Evolutionary conservation across 92 coral and sea anemone species (phyloP).

Genomic region (Parazoanthus atlanticus): DNA sequence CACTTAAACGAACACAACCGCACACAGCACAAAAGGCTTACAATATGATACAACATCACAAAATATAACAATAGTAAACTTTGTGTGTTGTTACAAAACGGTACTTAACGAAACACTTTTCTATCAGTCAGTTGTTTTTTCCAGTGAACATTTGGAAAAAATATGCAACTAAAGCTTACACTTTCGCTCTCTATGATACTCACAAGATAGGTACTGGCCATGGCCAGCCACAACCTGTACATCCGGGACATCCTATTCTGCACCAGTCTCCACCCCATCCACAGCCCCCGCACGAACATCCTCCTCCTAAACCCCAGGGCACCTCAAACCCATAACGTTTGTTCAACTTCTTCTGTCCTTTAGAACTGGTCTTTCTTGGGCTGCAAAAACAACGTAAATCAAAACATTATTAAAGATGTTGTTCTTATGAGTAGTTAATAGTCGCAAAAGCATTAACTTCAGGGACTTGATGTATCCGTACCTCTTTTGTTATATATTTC

Average conservation of each 20-base stretch:
- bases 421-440: not conserved
- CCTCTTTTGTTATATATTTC: no score
- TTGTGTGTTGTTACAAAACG: no score
- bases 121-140: not conserved
- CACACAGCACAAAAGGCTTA: no score
- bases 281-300: not conserved
- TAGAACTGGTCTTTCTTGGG: not conserved
- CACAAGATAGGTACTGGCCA: not conserved
- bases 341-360: constrained; percentile 1
- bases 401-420: not conserved
- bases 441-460: no score
- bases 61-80: no score
- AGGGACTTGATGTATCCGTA: no score
- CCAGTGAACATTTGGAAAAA: not conserved
- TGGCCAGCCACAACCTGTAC: not conserved
- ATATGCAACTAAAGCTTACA: not conserved
- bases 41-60: no score
- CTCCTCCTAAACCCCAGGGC: not conserved
- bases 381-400: not conserved
- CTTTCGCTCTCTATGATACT: not conserved
- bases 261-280: not conserved
- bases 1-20: no score
- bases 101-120: no score
- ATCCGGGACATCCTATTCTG: not conserved
- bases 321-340: not conserved